Evolutionary conservation across 2,113 vertebrate genomes (phyloP).

Genomic region (Ptilonorhynchus violaceus): DNA sequence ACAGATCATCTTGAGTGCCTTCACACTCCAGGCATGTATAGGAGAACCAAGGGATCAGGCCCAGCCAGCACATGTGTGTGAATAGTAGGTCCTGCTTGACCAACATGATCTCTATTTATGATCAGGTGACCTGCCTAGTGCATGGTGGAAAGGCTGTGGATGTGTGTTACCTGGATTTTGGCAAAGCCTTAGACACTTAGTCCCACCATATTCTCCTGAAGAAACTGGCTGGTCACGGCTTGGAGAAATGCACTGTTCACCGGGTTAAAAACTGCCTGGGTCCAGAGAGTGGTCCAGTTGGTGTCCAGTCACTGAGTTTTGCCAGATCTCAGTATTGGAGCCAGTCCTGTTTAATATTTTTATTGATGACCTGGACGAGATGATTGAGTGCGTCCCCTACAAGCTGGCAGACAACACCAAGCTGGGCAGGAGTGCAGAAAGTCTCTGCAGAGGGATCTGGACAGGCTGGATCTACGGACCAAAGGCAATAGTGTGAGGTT

Average conservation of each 20-base stretch:
- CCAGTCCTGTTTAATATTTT: neutral
- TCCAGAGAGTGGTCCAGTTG: neutral
- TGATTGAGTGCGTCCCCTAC: neutral
- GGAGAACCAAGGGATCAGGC: neutral
- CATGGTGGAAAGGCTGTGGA: neutral
- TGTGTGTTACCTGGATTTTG: too few species aligned
- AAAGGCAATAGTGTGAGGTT: neutral
- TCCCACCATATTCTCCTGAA: fast-evolving
- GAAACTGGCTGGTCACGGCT: neutral
- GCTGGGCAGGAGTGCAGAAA: neutral
- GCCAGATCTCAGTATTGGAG: neutral
- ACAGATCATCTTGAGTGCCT: neutral
- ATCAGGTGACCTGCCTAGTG: too few species aligned
- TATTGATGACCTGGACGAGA: neutral
- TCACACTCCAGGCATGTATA: neutral
- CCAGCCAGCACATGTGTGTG: neutral
- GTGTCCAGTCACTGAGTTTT: neutral
- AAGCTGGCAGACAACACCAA: neutral
- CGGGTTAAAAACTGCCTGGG: fast-evolving
- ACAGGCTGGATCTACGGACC: neutral
- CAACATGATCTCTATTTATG: neutral
- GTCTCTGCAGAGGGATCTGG: neutral
- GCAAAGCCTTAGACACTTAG: neutral
- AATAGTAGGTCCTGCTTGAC: neutral
- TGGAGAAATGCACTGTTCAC: neutral